Conservation (phyloP, 2,797 vertebrate genomes). For the Alauda arvensis region DNA sequence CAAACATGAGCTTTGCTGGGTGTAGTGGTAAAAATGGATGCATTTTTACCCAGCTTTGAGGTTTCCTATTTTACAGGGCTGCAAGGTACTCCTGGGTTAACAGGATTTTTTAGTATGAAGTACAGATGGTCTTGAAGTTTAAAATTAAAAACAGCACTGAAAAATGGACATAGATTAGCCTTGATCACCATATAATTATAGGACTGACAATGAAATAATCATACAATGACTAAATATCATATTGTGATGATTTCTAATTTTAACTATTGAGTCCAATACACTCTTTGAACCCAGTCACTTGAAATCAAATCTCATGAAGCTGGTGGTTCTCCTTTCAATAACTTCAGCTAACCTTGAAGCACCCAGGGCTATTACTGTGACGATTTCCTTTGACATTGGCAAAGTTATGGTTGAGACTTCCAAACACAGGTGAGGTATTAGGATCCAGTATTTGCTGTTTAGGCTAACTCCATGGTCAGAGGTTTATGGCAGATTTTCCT, state of each 20-base stretch:
- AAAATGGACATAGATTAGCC: background rate
- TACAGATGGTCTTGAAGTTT: background rate
- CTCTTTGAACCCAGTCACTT: background rate
- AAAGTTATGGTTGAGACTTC: background rate
- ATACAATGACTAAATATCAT: background rate
- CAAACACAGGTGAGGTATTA: background rate
- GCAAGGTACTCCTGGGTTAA: background rate
- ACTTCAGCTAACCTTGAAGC: background rate
- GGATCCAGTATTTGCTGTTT: background rate
- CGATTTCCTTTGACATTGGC: background rate
- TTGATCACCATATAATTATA: background rate
- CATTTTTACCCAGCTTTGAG: background rate
- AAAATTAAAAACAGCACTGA: background rate
- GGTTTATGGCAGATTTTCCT: background rate
- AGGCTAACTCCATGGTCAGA: background rate
- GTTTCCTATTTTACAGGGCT: background rate
- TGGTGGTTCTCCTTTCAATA: background rate
- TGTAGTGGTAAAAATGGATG: background rate
- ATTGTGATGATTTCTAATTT: background rate
- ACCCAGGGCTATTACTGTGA: background rate
- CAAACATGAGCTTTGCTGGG: background rate
- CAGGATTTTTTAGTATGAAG: background rate
- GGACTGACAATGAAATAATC: background rate
- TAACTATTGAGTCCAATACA: background rate
- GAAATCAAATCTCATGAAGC: background rate